Conservation (phyloP, 2,113 vertebrate genomes). For the Fregetta grallaria region DNA sequence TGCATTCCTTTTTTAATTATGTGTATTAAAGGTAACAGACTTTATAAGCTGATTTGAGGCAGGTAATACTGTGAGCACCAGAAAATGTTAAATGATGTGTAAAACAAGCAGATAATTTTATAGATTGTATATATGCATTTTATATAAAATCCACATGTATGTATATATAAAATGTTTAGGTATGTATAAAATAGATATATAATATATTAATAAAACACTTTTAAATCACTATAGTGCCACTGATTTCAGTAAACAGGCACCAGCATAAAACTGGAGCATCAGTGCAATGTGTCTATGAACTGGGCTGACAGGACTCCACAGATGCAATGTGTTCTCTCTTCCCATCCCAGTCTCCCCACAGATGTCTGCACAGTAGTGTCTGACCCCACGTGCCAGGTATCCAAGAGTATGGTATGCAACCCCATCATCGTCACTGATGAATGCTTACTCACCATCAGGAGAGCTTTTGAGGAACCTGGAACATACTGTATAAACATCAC, state of each 20-base stretch:
- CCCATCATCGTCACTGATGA: slow-evolving; percentile 50
- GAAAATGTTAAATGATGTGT: background rate
- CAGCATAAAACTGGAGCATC: background rate
- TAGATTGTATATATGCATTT: background rate
- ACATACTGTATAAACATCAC: slow-evolving; percentile 93
- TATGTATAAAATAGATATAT: background rate
- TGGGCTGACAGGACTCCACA: background rate
- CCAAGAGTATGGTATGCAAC: slow-evolving; percentile 76
- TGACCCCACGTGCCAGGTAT: slow-evolving; percentile 80
- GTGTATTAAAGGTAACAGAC: background rate
- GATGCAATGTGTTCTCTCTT: background rate
- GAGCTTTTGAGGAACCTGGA: slow-evolving; percentile 83
- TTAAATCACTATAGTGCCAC: background rate
- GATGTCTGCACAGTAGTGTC: slow-evolving; percentile 88
- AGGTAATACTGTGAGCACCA: background rate
- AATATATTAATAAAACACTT: background rate
- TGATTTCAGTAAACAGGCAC: background rate
- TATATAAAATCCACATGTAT: background rate
- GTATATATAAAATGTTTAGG: background rate
- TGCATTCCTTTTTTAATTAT: background rate
- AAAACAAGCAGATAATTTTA: background rate
- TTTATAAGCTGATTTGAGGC: background rate
- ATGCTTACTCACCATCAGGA: slow-evolving; percentile 81
- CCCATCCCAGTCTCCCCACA: slow-evolving; percentile 77
- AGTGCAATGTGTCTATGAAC: background rate